Conservation (phyloP, 2,113 vertebrate species). For the Urocolius indicus region DNA sequence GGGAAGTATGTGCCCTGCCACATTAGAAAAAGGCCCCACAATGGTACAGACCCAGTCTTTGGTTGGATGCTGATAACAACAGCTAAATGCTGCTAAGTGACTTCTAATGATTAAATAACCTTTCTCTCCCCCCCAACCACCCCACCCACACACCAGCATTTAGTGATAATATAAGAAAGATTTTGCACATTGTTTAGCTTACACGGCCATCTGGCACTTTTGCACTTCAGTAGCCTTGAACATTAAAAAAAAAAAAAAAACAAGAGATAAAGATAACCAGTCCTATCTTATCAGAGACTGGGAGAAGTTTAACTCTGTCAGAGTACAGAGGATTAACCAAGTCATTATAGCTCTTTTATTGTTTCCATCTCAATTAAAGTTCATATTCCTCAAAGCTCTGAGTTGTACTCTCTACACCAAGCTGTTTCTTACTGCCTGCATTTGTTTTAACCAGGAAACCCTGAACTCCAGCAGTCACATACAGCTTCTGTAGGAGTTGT, state of each 20-base stretch:
- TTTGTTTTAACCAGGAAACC: not conserved
- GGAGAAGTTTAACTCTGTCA: constrained; percentile 35
- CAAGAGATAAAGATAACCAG: constrained; percentile 31
- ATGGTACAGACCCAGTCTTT: not conserved
- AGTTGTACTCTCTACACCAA: not conserved
- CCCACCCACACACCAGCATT: not conserved
- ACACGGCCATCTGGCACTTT: constrained; percentile 24
- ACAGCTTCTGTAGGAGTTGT: not conserved
- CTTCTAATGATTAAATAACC: constrained; percentile 46
- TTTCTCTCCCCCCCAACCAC: not conserved
- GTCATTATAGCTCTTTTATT: not conserved
- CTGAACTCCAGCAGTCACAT: not conserved
- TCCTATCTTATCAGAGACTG: not conserved
- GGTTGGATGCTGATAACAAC: not conserved
- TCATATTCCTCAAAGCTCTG: not conserved
- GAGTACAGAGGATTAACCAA: not conserved
- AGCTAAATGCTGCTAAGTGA: constrained; percentile 22
- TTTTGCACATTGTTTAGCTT: constrained; percentile 50
- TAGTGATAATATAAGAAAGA: constrained; percentile 41
- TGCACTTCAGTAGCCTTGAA: constrained; percentile 41
- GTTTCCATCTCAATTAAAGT: not conserved
- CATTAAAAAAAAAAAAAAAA: constrained; percentile 2
- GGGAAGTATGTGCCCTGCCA: not conserved
- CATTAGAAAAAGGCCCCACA: not conserved
- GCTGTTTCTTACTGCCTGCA: not conserved